phyloP scores from a whole-genome alignment of 2,888 invertebrate genomes.

The Apamea anceps region DNA sequence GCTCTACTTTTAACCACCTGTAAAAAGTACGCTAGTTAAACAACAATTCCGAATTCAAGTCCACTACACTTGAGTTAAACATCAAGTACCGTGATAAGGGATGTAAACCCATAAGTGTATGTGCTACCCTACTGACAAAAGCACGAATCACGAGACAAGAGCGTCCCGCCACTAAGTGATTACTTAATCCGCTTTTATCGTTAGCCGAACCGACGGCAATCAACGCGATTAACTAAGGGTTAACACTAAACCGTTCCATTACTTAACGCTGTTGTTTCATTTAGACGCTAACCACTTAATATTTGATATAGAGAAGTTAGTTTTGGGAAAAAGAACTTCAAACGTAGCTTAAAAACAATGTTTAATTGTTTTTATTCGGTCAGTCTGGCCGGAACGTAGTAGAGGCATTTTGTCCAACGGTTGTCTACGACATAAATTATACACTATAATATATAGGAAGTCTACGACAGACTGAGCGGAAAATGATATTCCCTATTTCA shows the following conservation, averaged over 20 bases:
- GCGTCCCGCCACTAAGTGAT: slow-evolving; percentile 83
- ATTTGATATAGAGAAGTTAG: slow-evolving; percentile 55
- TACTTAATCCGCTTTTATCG: slow-evolving; percentile 82
- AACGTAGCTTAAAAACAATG: not conserved
- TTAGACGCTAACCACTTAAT: slow-evolving; percentile 66
- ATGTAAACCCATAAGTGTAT: slow-evolving; percentile 50
- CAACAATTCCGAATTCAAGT: not conserved
- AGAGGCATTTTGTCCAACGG: not conserved
- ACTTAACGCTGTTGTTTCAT: slow-evolving; percentile 69
- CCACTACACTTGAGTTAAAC: slow-evolving; percentile 3
- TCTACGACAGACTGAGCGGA: too few species aligned
- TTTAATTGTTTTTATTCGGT: not conserved
- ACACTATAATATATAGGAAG: too few species aligned
- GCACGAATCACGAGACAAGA: slow-evolving; percentile 71
- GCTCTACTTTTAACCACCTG: too few species aligned
- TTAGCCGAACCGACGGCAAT: slow-evolving; percentile 80
- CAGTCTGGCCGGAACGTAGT: not conserved
- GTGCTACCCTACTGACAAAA: slow-evolving; percentile 58
- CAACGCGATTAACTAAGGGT: slow-evolving; percentile 86
- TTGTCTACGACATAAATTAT: not conserved
- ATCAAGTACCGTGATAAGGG: slow-evolving; percentile 14
- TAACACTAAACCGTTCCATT: slow-evolving; percentile 79
- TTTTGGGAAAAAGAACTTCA: not conserved
- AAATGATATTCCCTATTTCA: not conserved
- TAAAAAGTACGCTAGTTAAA: not conserved